Evolutionary conservation across 2,113 vertebrate species (phyloP).

Genomic region (Perca flavescens): DNA sequence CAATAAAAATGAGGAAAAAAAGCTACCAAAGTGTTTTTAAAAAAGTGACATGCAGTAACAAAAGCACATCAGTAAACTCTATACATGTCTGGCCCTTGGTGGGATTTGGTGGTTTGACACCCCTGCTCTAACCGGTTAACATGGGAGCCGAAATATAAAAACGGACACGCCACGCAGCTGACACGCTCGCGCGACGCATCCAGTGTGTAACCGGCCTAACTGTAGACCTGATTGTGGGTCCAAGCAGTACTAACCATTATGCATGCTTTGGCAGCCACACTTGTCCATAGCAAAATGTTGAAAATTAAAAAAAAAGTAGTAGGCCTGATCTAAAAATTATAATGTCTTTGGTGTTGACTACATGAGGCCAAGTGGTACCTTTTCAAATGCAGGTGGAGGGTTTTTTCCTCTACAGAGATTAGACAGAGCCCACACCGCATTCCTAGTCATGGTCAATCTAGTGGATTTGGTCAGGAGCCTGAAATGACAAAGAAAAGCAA

Average conservation of each 20-base stretch:
- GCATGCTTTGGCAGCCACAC: neutral
- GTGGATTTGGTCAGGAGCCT: conserved; percentile 98
- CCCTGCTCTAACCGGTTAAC: no score
- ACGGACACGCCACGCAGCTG: no score
- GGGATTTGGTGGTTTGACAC: no score
- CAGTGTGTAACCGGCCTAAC: neutral
- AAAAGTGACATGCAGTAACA: no score
- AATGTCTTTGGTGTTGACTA: neutral
- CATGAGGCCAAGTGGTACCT: conserved; percentile 81
- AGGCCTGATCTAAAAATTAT: neutral
- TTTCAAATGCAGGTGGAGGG: conserved; percentile 96
- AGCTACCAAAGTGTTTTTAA: no score
- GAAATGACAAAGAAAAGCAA: conserved; percentile 20
- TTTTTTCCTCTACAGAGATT: conserved; percentile 98
- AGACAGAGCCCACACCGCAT: conserved; percentile 98
- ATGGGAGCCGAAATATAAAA: no score
- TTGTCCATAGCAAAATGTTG: neutral
- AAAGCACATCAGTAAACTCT: no score
- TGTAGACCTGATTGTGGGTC: neutral
- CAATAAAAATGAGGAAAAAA: no score
- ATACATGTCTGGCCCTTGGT: no score
- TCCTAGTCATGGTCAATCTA: conserved; percentile 97
- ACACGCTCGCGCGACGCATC: no score
- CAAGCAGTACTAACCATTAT: neutral
- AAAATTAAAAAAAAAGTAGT: neutral